phyloP scores from a whole-genome alignment of 2,888 invertebrate genomes.

The Papilio gigon region DNA sequence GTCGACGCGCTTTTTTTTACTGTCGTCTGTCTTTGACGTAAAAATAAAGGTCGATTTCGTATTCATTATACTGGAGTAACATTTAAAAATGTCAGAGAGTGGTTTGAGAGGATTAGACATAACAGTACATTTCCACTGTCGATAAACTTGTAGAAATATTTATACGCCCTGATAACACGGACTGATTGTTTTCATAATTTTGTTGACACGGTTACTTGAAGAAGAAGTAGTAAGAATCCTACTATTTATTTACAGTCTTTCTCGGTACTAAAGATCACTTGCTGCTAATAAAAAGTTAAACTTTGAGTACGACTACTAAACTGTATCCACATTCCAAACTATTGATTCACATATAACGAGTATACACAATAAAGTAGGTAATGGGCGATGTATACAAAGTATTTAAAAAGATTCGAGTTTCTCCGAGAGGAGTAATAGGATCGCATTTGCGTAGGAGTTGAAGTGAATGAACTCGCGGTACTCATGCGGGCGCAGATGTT shows the following conservation, averaged over 20 bases:
- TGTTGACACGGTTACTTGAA: no score
- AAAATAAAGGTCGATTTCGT: slow-evolving; percentile 37
- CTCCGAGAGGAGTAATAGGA: slow-evolving; percentile 29
- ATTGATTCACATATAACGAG: neutral
- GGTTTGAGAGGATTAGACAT: slow-evolving; percentile 1
- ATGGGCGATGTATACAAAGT: slow-evolving; percentile 20
- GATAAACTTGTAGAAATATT: no score
- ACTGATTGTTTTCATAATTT: no score
- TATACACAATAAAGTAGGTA: slow-evolving; percentile 9
- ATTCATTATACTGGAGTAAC: slow-evolving; percentile 36
- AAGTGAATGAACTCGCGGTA: slow-evolving; percentile 41
- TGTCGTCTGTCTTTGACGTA: slow-evolving; percentile 39
- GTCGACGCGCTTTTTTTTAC: slow-evolving; percentile 31
- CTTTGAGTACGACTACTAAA: neutral
- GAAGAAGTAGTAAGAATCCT: no score
- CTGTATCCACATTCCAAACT: neutral
- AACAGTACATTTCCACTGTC: neutral
- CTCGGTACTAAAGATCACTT: no score
- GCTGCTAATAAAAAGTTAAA: neutral
- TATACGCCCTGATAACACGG: no score
- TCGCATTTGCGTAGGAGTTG: slow-evolving; percentile 39
- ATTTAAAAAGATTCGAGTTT: slow-evolving; percentile 33
- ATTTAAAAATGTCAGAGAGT: slow-evolving; percentile 36
- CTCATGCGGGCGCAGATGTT: slow-evolving; percentile 30
- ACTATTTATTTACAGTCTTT: no score